Base-by-base conservation (phyloP, 2,888 invertebrate species). In the Coremacera marginata region DNA sequence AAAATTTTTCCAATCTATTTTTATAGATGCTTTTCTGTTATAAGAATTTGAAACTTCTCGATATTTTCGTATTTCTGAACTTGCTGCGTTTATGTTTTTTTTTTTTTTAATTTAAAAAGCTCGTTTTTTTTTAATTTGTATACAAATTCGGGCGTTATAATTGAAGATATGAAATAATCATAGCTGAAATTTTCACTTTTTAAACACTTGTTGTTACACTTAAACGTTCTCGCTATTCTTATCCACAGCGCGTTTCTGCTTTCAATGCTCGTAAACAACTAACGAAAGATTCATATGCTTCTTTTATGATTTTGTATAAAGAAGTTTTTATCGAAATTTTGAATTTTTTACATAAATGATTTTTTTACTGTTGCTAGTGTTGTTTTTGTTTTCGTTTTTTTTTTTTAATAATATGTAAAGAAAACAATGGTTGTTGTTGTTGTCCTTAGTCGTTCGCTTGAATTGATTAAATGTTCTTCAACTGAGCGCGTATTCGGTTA, bases 281-380 rank as follows among this genome's bases (percentile, higher is more conserved):
- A 63, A 49, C 73, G n/a, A 65, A 67, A 57, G 44, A 67, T 51
- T 67, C 34, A 16, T 55, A 67, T 34, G 37, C 57, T 65, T 57
- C 65, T 65, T 60, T 22, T 27, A 22, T 72, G 25, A 34, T 71
- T 57, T 55, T 34, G 34, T 5, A 57, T 70, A 52, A 67, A 55
- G 57, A 34, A 72, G 7, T 67, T 74, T 74, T 74, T 74, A 74
- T 74, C 74, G 74, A 74, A 52, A 49, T 67, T 65, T 31, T 62
- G 7, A 49, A 16, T 52, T 52, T 52, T 74, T 52, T 49, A 65
- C 1, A 67, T 44, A 25, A 19, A 67, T 44, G 3, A 5, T 67
- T 22, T 67, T 44, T 5, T 52, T 55, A 7, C 1, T 55, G 31
- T 31, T 65, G 37, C 19, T 31, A 31, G 55, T 34, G 34, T 31